Evolutionary conservation across 2,888 invertebrate species (phyloP).

Genomic region (Tubulanus polymorphus): DNA sequence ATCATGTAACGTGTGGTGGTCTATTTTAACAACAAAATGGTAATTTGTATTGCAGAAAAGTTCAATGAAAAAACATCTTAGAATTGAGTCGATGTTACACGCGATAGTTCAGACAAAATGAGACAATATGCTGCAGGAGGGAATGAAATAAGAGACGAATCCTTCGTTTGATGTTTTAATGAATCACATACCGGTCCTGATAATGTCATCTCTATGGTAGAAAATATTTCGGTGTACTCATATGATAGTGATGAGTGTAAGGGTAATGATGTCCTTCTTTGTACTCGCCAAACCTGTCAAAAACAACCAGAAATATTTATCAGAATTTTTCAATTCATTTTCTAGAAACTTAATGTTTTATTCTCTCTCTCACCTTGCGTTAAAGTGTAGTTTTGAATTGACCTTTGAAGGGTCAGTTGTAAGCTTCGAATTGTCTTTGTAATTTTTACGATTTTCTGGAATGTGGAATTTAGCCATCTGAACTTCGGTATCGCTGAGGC

Average conservation of each 20-base stretch:
- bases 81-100: too few species aligned
- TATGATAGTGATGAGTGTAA: slow-evolving; percentile 42
- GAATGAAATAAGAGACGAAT: too few species aligned
- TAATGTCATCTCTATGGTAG: slow-evolving; percentile 17
- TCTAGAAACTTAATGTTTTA: too few species aligned
- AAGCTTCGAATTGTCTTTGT: slow-evolving; percentile 32
- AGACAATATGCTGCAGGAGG: too few species aligned
- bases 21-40: too few species aligned
- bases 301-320: slow-evolving; percentile 3
- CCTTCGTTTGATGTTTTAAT: too few species aligned
- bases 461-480: slow-evolving; percentile 47
- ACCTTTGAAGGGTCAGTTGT: slow-evolving; percentile 28
- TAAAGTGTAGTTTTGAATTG: slow-evolving; percentile 30
- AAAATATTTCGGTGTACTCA: slow-evolving; percentile 53
- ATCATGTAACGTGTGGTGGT: too few species aligned
- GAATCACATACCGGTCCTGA: too few species aligned
- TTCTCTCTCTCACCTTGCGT: slow-evolving; percentile 33
- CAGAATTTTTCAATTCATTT: too few species aligned
- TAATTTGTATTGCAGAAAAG: too few species aligned
- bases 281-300: slow-evolving; percentile 40
- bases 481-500: slow-evolving; percentile 52
- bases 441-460: slow-evolving; percentile 30
- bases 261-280: slow-evolving; percentile 43
- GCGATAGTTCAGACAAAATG: too few species aligned
- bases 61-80: too few species aligned